Base-by-base conservation (phyloP, 2,888 invertebrate species). In the Papilio protenor region DNA sequence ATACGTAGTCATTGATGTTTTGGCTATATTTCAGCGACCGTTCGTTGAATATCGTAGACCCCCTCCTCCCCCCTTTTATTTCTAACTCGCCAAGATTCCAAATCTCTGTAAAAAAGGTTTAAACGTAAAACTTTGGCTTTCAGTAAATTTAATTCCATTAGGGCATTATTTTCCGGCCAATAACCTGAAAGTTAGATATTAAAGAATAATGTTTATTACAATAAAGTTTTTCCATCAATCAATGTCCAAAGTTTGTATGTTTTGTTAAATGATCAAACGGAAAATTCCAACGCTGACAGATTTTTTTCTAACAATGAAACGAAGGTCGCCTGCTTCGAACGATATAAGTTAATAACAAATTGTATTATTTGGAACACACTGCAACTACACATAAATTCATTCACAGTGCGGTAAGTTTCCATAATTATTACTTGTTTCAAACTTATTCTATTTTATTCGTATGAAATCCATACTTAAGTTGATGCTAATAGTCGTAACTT, bases 201-300 rank as follows among this genome's bases (percentile, higher is more conserved):
- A 4, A 55, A 23, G 16, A 27, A 64, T 8, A 33, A 33, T 18
- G 18, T 64, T 64, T 64, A 40, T 64, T 12, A 18, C 18, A 40
- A 57, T 23, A 70, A 72, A 72, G 21, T 69, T 75, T 75, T 21
- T 45, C 69, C 55, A 55, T 75, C 55, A 45, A 55, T 55, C 57
- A 55, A 75, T 21, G 69, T 55, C 40, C 75, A 40, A 3, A 11
- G n/a, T 33, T 27, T 52, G 21, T 69, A 18, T 27, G 66, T 57
- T 16, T 52, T 40, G 57, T 47, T 75, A 75, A 75, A 70, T 75
- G 69, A 75, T 75, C 55, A 55, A 40, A 69, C 52, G 52, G 72
- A 72, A 76, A 70, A 70, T 76, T 70, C 70, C 75, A 70, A 14
- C 21, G 69, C 55, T 57, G 40, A 18, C 57, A 45, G 57, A 33